Evolutionary conservation across 2,888 invertebrate genomes (phyloP), one percentile per base, ranked within the genome.

Genomic region (Drosophila neonasuta): DNA sequence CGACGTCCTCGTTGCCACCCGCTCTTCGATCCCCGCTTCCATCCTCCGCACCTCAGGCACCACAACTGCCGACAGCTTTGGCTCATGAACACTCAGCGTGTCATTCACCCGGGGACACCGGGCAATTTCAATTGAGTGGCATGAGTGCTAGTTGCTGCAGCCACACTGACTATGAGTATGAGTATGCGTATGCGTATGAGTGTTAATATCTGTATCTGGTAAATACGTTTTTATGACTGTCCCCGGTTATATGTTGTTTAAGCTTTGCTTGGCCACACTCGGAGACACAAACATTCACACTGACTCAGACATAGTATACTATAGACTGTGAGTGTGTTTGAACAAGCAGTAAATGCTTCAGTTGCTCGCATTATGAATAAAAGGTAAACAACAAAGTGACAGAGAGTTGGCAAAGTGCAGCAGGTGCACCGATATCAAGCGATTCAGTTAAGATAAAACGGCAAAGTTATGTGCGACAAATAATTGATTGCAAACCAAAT

Each of bases 181-280:
- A 41, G 10, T 55, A 15, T 48, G 41, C 20, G 20, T 17, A 10
- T 48, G 9, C 15, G 10, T 60, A 2, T 42, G 39, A 13, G 46
- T 65, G 54, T 60, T 57, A 41, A 55, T 60, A 61, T 52, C 66
- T 70, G 65, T 79, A 67, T 57, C 60, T 78, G 80, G 71, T 79
- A 80, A 70, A 85, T 85, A 80, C 68, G 73, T 68, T 79, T 79
- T 82, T 85, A 76, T 72, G 69, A 15, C 63, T 34, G 39, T 48
- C 73, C 46, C 46, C 39, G 39, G 32, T 29, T 29, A 45, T 54
- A 52, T 51, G 57, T 48, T 39, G 55, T 62, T 73, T 73, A 79
- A 82, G 73, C 77, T 76, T 49, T 79, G 68, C 82, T 80, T 77
- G 60, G 51, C 34, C 71, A 63, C 70, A 59, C 62, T 49, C 15